phyloP scores from a whole-genome alignment of 2,888 invertebrate species.

The Rhagonycha lutea region DNA sequence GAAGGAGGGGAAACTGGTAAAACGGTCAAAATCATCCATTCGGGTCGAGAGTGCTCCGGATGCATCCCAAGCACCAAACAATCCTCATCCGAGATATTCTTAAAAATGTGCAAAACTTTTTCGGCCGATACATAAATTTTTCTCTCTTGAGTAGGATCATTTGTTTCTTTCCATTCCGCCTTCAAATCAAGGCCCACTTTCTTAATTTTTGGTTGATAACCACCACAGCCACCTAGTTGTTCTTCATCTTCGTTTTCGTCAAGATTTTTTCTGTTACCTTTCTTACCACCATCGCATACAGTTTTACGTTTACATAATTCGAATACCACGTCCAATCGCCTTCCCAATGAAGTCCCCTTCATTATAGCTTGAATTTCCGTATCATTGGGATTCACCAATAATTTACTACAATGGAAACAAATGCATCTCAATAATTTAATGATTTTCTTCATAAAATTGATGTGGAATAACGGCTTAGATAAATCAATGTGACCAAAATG shows the following conservation, averaged over 20 bases:
- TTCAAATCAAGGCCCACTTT: slow-evolving; percentile 89
- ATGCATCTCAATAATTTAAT: slow-evolving; percentile 98
- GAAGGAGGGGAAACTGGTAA: slow-evolving; percentile 95
- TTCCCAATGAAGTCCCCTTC: slow-evolving; percentile 93
- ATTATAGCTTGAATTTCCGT: slow-evolving; percentile 93
- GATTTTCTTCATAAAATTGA: slow-evolving; percentile 96
- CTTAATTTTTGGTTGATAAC: slow-evolving; percentile 93
- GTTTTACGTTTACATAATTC: slow-evolving; percentile 98
- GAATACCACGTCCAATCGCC: slow-evolving; percentile 92
- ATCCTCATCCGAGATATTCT: slow-evolving; percentile 93
- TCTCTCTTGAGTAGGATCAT: slow-evolving; percentile 97
- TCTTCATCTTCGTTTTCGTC: slow-evolving; percentile 75
- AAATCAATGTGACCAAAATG: slow-evolving; percentile 99
- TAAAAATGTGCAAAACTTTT: slow-evolving; percentile 94
- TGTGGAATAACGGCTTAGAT: slow-evolving; percentile 97
- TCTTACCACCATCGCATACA: slow-evolving; percentile 99
- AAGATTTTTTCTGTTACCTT: slow-evolving; percentile 66
- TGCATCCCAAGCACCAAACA: slow-evolving; percentile 95
- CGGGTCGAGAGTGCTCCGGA: slow-evolving; percentile 94
- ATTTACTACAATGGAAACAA: slow-evolving; percentile 97
- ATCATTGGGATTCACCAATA: slow-evolving; percentile 91
- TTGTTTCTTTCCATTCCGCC: slow-evolving; percentile 98
- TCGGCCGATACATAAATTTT: slow-evolving; percentile 94
- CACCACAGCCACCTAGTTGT: slow-evolving; percentile 82
- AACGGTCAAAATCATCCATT: slow-evolving; percentile 99